These are phyloP conservation scores for Anser brachyrhynchus DNA, from an alignment of 2,113 vertebrate species.

Conservation along the genomic window DNA sequence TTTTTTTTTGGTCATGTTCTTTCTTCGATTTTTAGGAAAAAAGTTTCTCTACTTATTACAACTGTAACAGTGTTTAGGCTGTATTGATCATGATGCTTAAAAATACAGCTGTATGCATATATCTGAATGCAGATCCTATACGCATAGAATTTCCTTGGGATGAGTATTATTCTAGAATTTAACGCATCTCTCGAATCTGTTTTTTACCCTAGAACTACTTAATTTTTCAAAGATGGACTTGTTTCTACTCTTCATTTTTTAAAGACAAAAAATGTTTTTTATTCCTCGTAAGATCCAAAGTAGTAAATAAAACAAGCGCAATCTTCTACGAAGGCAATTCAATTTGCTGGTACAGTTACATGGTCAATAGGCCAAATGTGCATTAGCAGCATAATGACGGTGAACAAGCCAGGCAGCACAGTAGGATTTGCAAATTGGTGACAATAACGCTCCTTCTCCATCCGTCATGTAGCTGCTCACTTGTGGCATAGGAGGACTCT, in stretches of 20 bases:
- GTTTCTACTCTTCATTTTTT: not conserved
- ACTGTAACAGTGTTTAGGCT: not conserved
- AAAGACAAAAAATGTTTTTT: not conserved
- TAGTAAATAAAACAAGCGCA: not conserved
- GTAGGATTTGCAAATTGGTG: not conserved
- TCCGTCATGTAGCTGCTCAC: not conserved
- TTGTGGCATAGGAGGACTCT: not conserved
- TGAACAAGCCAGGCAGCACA: not conserved
- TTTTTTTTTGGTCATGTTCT: not conserved
- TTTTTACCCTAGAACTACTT: not conserved
- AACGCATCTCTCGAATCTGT: not conserved
- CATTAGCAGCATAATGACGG: not conserved
- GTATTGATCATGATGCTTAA: not conserved
- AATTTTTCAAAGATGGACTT: not conserved
- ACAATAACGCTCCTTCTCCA: not conserved
- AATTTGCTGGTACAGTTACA: not conserved
- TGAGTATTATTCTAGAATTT: not conserved
- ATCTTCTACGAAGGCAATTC: not conserved
- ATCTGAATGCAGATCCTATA: not conserved
- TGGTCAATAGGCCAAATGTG: slow-evolving; percentile 24
- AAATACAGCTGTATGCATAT: not conserved
- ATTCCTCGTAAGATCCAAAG: not conserved
- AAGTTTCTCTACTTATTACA: not conserved
- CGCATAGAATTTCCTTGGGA: not conserved
- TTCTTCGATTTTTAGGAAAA: not conserved